Evolutionary conservation across 2,888 invertebrate species (phyloP).

Genomic region (Emmelina monodactyla): DNA sequence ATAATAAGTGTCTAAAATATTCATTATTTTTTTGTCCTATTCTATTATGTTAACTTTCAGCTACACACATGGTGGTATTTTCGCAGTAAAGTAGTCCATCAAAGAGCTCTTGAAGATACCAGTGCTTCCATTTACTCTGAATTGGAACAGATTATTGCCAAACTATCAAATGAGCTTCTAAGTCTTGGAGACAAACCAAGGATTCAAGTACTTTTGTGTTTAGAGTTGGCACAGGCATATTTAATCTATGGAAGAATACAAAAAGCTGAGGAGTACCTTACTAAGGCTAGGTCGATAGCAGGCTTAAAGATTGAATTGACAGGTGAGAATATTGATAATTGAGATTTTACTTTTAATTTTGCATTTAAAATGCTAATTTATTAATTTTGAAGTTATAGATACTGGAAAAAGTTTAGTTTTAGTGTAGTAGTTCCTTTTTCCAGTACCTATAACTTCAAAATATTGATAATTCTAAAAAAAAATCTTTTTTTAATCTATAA

Average conservation of each 20-base stretch:
- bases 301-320: conserved; percentile 74
- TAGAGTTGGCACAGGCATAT: conserved; percentile 72
- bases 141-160: conserved; percentile 57
- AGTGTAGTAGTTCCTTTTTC: no score
- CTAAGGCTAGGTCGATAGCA: conserved; percentile 68
- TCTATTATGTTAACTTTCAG: no score
- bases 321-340: no score
- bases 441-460: no score
- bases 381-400: no score
- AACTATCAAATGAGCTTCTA: conserved; percentile 43
- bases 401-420: no score
- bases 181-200: conserved; percentile 29
- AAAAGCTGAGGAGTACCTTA: conserved; percentile 73
- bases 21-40: no score
- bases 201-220: conserved; percentile 45
- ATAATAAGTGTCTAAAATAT: no score
- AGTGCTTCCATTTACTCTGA: conserved; percentile 72
- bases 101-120: conserved; percentile 77
- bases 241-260: conserved; percentile 77
- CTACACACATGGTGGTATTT: conserved; percentile 75
- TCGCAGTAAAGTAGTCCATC: conserved; percentile 76
- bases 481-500: not conserved
- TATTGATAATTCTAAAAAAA: no score
- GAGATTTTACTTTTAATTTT: no score
- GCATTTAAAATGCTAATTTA: no score